A percentile compares a stretch with the other conserved stretches of the same genome.
Conservation (phyloP, 2,113 vertebrate species). For the Hepsetus odoe region DNA sequence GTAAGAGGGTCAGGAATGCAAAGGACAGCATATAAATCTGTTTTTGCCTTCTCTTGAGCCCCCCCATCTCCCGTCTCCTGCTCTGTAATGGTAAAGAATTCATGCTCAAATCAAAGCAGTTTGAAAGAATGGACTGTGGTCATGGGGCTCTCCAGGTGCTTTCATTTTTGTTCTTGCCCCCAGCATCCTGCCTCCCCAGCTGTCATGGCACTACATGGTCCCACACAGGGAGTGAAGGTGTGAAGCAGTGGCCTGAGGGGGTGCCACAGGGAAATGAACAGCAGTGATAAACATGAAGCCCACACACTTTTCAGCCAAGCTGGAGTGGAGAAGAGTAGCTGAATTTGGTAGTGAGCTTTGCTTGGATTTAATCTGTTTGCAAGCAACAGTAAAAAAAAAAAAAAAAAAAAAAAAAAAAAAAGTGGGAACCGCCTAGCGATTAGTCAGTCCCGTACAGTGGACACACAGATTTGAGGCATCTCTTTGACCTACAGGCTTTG, state of each 20-base stretch:
- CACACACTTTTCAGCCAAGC: constrained; percentile 7
- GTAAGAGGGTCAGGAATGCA: background rate
- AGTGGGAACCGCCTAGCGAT: too few species aligned
- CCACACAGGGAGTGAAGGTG: background rate
- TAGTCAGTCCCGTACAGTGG: too few species aligned
- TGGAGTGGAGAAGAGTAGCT: background rate
- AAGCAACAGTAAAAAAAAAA: too few species aligned
- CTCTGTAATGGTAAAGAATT: background rate
- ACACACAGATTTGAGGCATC: too few species aligned
- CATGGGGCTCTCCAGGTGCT: background rate
- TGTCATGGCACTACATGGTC: constrained; percentile 23
- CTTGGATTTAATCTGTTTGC: background rate
- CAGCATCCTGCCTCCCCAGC: constrained; percentile 50
- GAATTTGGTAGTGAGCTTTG: background rate
- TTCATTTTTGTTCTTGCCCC: constrained; percentile 56
- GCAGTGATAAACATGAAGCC: constrained; percentile 14
- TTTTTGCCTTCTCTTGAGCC: background rate
- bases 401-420: too few species aligned
- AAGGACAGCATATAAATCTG: background rate
- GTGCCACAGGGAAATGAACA: background rate
- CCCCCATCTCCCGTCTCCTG: constrained; percentile 21
- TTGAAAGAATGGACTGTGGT: background rate
- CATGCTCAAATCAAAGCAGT: background rate
- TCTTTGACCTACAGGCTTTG: too few species aligned
- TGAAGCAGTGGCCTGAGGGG: constrained; percentile 5